Conservation (phyloP, 2,797 vertebrate species). For the Sandelia bainsii region DNA sequence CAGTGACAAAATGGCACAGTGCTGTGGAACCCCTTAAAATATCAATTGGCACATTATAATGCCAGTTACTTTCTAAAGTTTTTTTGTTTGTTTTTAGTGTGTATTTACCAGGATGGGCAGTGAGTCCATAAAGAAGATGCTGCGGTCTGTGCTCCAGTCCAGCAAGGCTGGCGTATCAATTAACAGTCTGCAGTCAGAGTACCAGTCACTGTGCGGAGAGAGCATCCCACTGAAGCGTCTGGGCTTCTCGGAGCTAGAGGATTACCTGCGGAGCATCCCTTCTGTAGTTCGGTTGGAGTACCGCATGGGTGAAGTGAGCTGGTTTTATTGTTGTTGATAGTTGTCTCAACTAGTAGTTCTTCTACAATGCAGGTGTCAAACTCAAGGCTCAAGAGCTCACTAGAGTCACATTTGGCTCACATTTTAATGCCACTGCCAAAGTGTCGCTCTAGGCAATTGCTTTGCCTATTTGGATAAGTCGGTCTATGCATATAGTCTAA, state of each 20-base stretch:
- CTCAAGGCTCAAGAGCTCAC: too few species aligned
- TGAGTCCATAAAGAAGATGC: constrained; percentile 88
- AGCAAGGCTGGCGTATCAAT: constrained; percentile 88
- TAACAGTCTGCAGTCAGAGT: constrained; percentile 86
- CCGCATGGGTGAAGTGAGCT: constrained; percentile 87
- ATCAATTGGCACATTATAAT: background rate
- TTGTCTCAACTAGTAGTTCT: background rate
- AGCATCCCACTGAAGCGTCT: constrained; percentile 87
- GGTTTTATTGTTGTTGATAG: background rate
- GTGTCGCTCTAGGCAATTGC: too few species aligned
- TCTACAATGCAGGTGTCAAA: background rate
- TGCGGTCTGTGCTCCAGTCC: constrained; percentile 91
- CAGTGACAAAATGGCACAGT: background rate
- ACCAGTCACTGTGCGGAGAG: constrained; percentile 89
- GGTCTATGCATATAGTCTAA: too few species aligned
- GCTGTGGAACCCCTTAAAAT: background rate
- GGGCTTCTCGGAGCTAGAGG: constrained; percentile 86
- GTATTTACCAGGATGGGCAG: constrained; percentile 83
- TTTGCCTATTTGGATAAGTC: too few species aligned
- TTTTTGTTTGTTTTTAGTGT: constrained; percentile 32
- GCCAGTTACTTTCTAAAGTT: background rate
- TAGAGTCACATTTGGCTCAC: too few species aligned
- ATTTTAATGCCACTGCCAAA: too few species aligned
- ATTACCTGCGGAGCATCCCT: constrained; percentile 88
- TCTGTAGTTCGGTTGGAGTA: constrained; percentile 87